Percentiles rank a stretch among this genome's conserved stretches.
Conservation (phyloP, 2,888 invertebrate genomes). For the Andricus curvator region DNA sequence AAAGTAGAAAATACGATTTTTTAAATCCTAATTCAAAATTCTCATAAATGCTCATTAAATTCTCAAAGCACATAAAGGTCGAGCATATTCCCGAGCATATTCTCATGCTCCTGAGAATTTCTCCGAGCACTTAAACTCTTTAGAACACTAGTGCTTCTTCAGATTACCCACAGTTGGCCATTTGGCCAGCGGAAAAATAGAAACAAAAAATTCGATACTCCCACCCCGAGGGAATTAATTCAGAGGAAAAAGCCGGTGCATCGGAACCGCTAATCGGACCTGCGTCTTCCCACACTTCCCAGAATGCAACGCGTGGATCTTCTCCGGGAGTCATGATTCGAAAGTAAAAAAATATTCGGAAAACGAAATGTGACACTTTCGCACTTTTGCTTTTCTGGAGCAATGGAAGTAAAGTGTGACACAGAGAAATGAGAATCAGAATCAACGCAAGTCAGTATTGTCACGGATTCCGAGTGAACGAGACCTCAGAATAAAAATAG, state of each 20-base stretch:
- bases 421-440: slow-evolving; percentile 38
- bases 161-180: too few species aligned
- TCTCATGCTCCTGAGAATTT: too few species aligned
- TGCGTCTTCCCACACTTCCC: slow-evolving; percentile 15
- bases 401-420: slow-evolving; percentile 45
- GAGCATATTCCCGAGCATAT: too few species aligned
- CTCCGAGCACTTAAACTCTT: too few species aligned
- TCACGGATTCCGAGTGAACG: slow-evolving; percentile 47
- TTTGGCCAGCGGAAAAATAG: neutral
- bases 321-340: slow-evolving; percentile 5
- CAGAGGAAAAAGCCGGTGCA: slow-evolving; percentile 26
- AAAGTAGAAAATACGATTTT: too few species aligned
- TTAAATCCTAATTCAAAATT: too few species aligned
- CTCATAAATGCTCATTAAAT: too few species aligned
- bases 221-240: neutral
- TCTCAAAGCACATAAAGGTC: too few species aligned
- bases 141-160: too few species aligned
- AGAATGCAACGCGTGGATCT: slow-evolving; percentile 28
- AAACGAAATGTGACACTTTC: slow-evolving; percentile 49
- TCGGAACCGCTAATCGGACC: slow-evolving; percentile 8
- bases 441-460: slow-evolving; percentile 47
- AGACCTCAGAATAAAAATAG: slow-evolving; percentile 38
- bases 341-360: slow-evolving; percentile 41
- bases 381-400: slow-evolving; percentile 49
- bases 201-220: neutral